Evolutionary conservation across 2,888 invertebrate genomes (phyloP), one percentile per base, ranked within the genome.

Genomic region (Drosophila pseudotakahashii): DNA sequence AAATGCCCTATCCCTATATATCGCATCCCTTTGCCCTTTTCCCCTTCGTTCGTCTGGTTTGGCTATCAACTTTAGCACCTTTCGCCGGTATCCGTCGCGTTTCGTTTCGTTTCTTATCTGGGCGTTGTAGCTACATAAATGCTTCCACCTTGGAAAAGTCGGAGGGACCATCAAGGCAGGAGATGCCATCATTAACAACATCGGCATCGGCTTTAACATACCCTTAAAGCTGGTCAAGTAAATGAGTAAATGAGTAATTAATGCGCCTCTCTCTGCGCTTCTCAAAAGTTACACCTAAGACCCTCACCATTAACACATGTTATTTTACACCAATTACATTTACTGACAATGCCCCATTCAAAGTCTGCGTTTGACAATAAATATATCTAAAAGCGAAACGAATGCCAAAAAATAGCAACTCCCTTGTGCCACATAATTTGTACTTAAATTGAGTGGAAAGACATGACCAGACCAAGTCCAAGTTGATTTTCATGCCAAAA

Each of bases 351-450:
- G 2, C 7, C 34, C 48, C 14, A 37, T 51, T 44, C n/a, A 61
- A 57, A 44, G 16, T 55, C 30, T 42, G 41, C 23, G 3, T 16
- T 60, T 60, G 34, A 55, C 57, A 42, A 23, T 32, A 32, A 9
- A 34, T 16, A 42, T 58, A 58, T 61, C 44, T 58, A 45, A 57
- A 57, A 39, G 48, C 45, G 36, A 30, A 63, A 57, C 70, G 60
- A 71, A 69, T 58, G 58, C 78, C 76, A 64, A 57, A 45, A 36
- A 51, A 64, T 63, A 42, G 19, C 55, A 71, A 77, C 75, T 80
- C 84, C 81, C 84, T 57, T 73, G 78, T 84, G 81, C 78, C 73
- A 76, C 78, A 78, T 84, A 84, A 81, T 81, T 81, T 81, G 80
- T 81, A 84, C 76, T 73, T 78, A 70, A 80, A 80, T 78, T 73